Evolutionary conservation across 2,797 vertebrate species (phyloP), one percentile per base, ranked within the genome.

Genomic region (Macroramphosus scolopax): DNA sequence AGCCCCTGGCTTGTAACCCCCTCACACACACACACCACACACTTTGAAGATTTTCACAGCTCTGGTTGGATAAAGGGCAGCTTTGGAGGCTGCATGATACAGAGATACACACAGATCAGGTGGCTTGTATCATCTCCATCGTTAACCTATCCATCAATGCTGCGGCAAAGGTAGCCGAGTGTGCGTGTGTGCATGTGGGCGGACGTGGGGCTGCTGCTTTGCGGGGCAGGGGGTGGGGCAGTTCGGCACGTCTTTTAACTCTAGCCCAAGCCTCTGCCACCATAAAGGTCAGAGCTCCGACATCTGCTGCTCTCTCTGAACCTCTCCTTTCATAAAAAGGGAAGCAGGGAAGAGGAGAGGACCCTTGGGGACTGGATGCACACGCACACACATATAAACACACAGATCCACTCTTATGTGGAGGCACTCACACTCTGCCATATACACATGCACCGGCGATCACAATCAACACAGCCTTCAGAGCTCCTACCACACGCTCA

Each of bases 301-400:
- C 82, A 85, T 85, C 84, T 86, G 84, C 81, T 85, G 79, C 75
- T 82, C 78, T 73, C 63, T 88, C 78, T 82, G 75, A 77, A 81
- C 82, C 79, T 77, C 72, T 77, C 76, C 72, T 79, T 88, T 83
- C 81, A 82, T 76, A 66, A 75, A 78, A 59, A 68, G 77, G 63
- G 51, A 76, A 67, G 78, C 72, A 2, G 76, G 70, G 77, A 88
- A 85, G 78, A 82, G 63, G 77, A 88, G 84, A 85, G 41, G 70
- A 85, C 87, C 72, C 76, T 1, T 10, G 11, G 87, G 83, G 84
- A 88, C 43, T 8, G 35, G 38, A 63, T 36, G 52, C 66, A 47
- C 51, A 40, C 33, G n/a, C n/a, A 29, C 55, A 46, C 20, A 41
- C 7, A 31, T 37, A 54, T 1, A 33, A 8, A 29, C 53, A 57